Conservation (phyloP, 2,888 invertebrate species). For the Dione vanillae region DNA sequence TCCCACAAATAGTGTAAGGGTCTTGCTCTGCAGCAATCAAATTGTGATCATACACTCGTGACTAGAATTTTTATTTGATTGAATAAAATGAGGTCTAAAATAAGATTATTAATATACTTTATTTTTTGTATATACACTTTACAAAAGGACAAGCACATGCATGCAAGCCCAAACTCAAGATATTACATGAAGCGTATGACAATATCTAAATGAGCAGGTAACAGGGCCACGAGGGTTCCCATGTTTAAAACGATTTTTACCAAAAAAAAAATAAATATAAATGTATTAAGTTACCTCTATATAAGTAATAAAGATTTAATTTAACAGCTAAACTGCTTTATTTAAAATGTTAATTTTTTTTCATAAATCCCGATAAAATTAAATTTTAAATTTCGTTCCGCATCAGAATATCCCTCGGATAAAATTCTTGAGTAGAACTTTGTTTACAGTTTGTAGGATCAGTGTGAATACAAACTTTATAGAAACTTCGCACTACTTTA, state of each 20-base stretch:
- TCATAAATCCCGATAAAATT: slow-evolving; percentile 8
- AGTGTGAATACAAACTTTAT: slow-evolving; percentile 35
- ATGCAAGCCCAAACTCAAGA: too few relatives aligned
- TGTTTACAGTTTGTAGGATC: slow-evolving; percentile 35
- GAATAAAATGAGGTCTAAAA: not conserved
- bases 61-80: slow-evolving; percentile 15
- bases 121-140: not conserved
- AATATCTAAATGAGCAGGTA: too few relatives aligned
- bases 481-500: slow-evolving; percentile 29
- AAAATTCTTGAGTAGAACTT: slow-evolving; percentile 35
- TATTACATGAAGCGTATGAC: too few relatives aligned
- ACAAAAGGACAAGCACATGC: too few relatives aligned
- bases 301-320: too few relatives aligned
- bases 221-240: too few relatives aligned
- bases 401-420: slow-evolving; percentile 17
- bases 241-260: too few relatives aligned
- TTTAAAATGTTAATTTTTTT: not conserved
- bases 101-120: slow-evolving; percentile 3
- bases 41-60: slow-evolving; percentile 61
- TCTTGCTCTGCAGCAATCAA: slow-evolving; percentile 69
- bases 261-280: too few relatives aligned
- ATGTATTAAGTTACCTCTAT: too few relatives aligned
- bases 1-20: slow-evolving; percentile 53
- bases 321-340: too few relatives aligned
- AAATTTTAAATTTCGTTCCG: slow-evolving; percentile 1